These are phyloP conservation scores for Yponomeuta malinellus DNA, from an alignment of 2,888 invertebrate species.

Conservation along the genomic window DNA sequence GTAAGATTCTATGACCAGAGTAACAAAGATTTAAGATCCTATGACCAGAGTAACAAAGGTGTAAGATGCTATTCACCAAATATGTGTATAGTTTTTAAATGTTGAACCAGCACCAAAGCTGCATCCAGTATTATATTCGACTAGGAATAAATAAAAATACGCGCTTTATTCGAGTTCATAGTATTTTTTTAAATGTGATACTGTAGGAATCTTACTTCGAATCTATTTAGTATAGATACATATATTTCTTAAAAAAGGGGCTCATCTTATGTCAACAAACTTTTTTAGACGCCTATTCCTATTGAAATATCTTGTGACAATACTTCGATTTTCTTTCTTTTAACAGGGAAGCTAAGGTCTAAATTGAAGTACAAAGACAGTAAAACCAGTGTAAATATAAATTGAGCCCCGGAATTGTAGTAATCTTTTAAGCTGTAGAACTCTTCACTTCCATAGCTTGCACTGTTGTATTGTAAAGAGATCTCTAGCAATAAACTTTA, in stretches of 20 bases:
- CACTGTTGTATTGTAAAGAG: slow-evolving; percentile 48
- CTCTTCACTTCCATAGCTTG: slow-evolving; percentile 66
- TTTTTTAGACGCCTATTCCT: not conserved
- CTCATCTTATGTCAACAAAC: slow-evolving; percentile 25
- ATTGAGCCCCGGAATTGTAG: slow-evolving; percentile 5
- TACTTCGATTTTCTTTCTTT: not conserved
- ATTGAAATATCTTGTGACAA: not conserved
- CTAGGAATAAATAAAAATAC: slow-evolving; percentile 31
- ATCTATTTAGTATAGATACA: not conserved
- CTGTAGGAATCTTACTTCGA: slow-evolving; percentile 30
- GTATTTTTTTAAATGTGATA: slow-evolving; percentile 56
- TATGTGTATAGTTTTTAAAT: not conserved
- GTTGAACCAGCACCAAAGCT: not conserved
- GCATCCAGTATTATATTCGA: slow-evolving; percentile 50
- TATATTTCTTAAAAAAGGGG: slow-evolving; percentile 22
- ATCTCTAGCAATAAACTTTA: slow-evolving; percentile 46
- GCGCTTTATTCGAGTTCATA: slow-evolving; percentile 51
- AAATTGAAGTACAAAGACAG: slow-evolving; percentile 43
- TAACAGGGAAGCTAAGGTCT: slow-evolving; percentile 30
- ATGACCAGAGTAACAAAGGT: not conserved
- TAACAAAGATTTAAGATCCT: not conserved
- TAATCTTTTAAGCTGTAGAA: slow-evolving; percentile 7
- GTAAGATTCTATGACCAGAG: no score
- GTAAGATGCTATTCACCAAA: not conserved
- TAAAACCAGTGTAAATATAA: not conserved